Evolutionary conservation across 2,113 vertebrate genomes (phyloP).

Genomic region (Dunckerocampus dactyliophorus): DNA sequence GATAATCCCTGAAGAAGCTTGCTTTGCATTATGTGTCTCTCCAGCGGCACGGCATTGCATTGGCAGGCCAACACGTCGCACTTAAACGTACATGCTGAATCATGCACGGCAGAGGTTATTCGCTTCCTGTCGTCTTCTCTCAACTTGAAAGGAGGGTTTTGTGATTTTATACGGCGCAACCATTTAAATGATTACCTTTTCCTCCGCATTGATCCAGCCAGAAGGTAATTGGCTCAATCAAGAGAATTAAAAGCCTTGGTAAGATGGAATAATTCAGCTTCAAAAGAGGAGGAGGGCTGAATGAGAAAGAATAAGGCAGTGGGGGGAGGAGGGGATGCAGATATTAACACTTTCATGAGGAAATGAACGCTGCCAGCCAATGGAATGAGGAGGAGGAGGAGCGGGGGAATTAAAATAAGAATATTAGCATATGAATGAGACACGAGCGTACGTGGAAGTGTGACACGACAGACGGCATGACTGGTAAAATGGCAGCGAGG

Average conservation of each 20-base stretch:
- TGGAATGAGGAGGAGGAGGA: constrained; percentile 4
- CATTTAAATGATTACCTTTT: constrained; percentile 71
- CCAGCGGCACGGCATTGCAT: constrained; percentile 32
- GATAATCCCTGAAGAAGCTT: constrained; percentile 59
- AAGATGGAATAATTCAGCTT: constrained; percentile 68
- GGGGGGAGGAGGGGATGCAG: constrained; percentile 20
- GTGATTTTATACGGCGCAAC: constrained; percentile 55
- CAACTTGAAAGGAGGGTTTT: constrained; percentile 40
- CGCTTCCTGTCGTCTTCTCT: constrained; percentile 38
- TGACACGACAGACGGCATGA: constrained; percentile 8
- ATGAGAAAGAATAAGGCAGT: constrained; percentile 2
- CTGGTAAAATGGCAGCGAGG: constrained; percentile 18
- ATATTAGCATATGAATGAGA: constrained; percentile 50
- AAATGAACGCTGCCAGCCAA: constrained; percentile 33
- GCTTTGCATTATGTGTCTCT: constrained; percentile 33
- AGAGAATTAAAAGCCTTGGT: constrained; percentile 67
- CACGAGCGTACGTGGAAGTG: constrained; percentile 14
- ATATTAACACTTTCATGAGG: constrained; percentile 47
- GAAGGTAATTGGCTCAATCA: constrained; percentile 73
- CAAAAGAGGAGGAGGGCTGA: constrained; percentile 49
- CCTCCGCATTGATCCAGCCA: constrained; percentile 62
- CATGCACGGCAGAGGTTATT: constrained; percentile 54
- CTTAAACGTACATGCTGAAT: constrained; percentile 64
- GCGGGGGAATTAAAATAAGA: constrained; percentile 35
- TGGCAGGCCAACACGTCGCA: constrained; percentile 49